Conservation (phyloP, 35 echinoderm and acorn worm species). For the Ophiothrix spiculata region DNA sequence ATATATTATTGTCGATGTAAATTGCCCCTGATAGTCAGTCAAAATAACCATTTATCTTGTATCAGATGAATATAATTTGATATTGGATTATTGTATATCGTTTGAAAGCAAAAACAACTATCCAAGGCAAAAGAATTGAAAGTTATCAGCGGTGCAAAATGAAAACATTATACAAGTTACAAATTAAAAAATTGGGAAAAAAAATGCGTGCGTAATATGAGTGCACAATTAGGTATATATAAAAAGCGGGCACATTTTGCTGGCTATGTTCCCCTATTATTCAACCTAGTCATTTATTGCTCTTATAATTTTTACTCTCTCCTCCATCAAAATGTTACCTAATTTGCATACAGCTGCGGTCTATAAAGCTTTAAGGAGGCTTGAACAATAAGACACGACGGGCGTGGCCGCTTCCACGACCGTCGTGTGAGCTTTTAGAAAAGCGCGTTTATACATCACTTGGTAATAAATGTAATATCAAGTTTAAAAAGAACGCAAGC, state of each 20-base stretch:
- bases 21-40: no score
- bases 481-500: neutral
- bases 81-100: no score
- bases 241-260: neutral
- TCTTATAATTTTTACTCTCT: neutral
- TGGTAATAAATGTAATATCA: neutral
- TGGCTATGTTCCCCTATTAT: neutral
- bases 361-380: neutral
- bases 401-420: neutral
- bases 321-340: constrained; percentile 10
- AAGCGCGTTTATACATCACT: neutral
- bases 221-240: neutral
- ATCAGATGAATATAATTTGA: no score
- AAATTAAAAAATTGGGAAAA: neutral
- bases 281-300: neutral
- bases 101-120: no score
- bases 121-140: no score
- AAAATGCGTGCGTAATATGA: neutral
- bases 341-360: neutral
- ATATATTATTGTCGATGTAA: no score
- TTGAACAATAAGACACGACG: neutral
- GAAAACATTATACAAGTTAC: no score
- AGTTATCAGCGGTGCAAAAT: no score
- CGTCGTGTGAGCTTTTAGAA: neutral
- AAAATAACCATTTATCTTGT: no score